These are phyloP conservation scores for Sweltsa coloradensis DNA, from an alignment of 1,140 invertebrate genomes.

Conservation along the genomic window DNA sequence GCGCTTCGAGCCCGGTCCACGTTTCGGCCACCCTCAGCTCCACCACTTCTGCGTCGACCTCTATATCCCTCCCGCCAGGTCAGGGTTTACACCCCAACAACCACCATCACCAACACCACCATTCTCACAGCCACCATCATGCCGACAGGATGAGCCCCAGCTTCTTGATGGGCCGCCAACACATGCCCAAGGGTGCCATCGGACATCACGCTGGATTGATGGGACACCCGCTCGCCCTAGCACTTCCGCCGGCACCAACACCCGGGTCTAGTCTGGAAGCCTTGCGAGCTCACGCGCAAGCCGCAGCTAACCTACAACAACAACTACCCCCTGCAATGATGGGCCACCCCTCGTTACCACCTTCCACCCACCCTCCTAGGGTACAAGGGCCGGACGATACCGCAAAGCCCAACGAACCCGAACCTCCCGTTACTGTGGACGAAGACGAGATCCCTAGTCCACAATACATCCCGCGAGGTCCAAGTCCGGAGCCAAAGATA, in stretches of 20 bases:
- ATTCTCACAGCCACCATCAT: slow-evolving; percentile 27
- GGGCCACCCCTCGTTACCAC: no score
- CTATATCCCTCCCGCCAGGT: slow-evolving; percentile 21
- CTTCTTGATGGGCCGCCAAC: no score
- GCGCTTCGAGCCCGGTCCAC: slow-evolving; percentile 15
- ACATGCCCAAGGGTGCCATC: no score
- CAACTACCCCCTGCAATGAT: no score
- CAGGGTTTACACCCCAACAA: no score
- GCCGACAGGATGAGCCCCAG: no score
- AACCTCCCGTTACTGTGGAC: no score
- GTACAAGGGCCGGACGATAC: no score
- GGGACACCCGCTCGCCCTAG: no score
- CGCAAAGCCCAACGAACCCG: no score
- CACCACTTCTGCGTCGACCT: slow-evolving; percentile 22
- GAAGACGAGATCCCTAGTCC: slow-evolving; percentile 66
- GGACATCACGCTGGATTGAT: slow-evolving; percentile 3
- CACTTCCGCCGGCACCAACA: slow-evolving; percentile 5
- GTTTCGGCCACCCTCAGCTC: slow-evolving; percentile 23
- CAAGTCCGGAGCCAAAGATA: slow-evolving; percentile 80
- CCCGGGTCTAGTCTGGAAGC: slow-evolving; percentile 10
- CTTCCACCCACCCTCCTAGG: no score
- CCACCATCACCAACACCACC: slow-evolving; percentile 30
- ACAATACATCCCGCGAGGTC: slow-evolving; percentile 56
- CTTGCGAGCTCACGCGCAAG: slow-evolving; percentile 41
- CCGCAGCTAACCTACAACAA: slow-evolving; percentile 33